Evolutionary conservation across 2,888 invertebrate genomes (phyloP), one percentile per base, ranked within the genome.

Genomic region (Microctonus hyperodae): DNA sequence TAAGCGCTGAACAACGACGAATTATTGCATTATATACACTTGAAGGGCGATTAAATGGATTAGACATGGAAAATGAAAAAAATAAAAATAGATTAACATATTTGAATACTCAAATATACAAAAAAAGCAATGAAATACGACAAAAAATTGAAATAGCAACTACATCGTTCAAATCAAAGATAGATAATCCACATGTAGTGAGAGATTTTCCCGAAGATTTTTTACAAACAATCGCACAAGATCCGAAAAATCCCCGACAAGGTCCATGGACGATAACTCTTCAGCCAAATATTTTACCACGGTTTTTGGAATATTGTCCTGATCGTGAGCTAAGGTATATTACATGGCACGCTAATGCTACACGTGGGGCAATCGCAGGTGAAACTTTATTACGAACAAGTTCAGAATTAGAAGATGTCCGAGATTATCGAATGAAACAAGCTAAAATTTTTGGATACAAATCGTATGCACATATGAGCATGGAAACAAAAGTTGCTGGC

Each of bases 401-500:
- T 79, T 85, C 89, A 0, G 85, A 91, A 78, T 83, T 97, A 65
- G 94, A 96, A 81, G 90, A 92, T 78, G 92, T 97, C 62, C 87
- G 96, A 40, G 85, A 81, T 55, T 80, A 89, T 44, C 88, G 94
- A 72, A 85, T 85, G 51, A 89, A 91, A 44, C 90, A 93, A 77
- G 96, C 96, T 0, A 86, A 90, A 72, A 76, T 91, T 13, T 84
- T 97, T 10, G 96, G 97, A 0, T 97, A 90, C 81, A 87, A 91
- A 70, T 90, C 88, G 63, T 97, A 86, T 83, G 91, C 90, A 0
- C 91, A 95, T 44, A 91, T 97, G 91, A 94, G 94, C 40, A 94
- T 97, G 94, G 91, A 93, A 85, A 96, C 95, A 0, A 97, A 96
- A 87, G 92, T 97, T 95, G 95, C 96, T 7, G 93, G 91, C 9